Evolutionary conservation across 2,797 vertebrate genomes (phyloP).

Genomic region (Octomys mimax): DNA sequence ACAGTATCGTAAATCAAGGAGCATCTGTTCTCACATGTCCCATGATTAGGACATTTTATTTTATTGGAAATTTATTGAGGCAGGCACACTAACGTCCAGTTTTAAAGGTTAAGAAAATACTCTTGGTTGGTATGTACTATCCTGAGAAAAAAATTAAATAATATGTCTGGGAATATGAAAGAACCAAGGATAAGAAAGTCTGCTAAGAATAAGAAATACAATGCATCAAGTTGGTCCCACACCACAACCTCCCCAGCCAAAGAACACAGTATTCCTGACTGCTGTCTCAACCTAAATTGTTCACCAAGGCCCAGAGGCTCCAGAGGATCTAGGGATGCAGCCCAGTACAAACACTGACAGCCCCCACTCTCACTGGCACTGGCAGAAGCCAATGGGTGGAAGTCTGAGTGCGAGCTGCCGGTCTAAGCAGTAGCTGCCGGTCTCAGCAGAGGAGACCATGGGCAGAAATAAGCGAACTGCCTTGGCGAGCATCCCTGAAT

Average conservation of each 20-base stretch:
- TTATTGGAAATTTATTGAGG: neutral
- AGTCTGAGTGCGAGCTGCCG: neutral
- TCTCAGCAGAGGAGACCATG: neutral
- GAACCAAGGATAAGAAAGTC: neutral
- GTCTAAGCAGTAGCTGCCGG: neutral
- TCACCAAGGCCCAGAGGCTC: neutral
- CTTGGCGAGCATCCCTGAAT: accelerated
- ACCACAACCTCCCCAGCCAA: accelerated
- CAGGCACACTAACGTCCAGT: neutral
- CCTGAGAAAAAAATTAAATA: neutral
- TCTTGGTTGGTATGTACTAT: neutral
- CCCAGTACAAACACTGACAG: neutral
- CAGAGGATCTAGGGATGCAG: too few species aligned
- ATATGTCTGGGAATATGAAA: neutral
- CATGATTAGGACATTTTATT: neutral
- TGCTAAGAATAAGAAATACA: neutral
- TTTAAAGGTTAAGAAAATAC: neutral
- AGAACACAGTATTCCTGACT: neutral
- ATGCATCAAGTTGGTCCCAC: neutral
- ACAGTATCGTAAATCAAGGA: neutral
- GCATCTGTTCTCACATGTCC: neutral
- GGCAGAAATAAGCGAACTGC: too few species aligned
- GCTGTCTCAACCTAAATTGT: too few species aligned
- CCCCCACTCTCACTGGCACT: too few species aligned
- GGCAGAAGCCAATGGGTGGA: accelerated